A percentile compares a stretch with the other conserved stretches of the same genome.
Conservation (phyloP, 2,113 vertebrate genomes). For the Dermatemys mawii region DNA sequence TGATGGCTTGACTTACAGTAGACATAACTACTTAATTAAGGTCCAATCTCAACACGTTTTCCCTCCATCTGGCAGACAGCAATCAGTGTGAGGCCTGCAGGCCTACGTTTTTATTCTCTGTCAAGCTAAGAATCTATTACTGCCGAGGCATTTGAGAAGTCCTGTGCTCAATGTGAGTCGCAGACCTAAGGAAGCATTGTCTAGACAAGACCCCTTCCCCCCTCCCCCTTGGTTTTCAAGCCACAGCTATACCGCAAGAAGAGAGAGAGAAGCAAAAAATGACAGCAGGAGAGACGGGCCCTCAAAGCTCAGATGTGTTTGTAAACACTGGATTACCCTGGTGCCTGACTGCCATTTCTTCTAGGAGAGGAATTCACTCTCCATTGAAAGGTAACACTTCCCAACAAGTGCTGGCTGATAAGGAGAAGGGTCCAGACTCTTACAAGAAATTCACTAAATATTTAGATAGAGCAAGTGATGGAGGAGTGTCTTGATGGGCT, state of each 20-base stretch:
- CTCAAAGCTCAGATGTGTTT: neutral
- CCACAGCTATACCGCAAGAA: conserved; percentile 5
- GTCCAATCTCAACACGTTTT: conserved; percentile 7
- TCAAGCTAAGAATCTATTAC: neutral
- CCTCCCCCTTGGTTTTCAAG: neutral
- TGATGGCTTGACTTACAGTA: conserved; percentile 2
- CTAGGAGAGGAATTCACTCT: neutral
- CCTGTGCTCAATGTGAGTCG: neutral
- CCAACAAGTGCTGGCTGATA: neutral
- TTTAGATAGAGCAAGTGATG: accelerated
- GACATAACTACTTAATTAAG: conserved; percentile 65
- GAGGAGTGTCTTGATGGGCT: accelerated
- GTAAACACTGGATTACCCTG: neutral
- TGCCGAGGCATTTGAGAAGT: neutral
- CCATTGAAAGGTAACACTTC: neutral
- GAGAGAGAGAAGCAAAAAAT: neutral
- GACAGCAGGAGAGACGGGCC: conserved; percentile 16
- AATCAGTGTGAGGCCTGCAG: conserved; percentile 24
- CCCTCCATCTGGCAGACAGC: conserved; percentile 25
- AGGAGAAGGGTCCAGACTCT: neutral
- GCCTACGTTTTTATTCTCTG: conserved; percentile 1
- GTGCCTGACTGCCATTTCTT: conserved; percentile 7
- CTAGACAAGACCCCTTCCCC: neutral
- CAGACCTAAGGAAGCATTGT: conserved; percentile 28
- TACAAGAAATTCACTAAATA: neutral